Evolutionary conservation across 2,113 vertebrate species (phyloP).

Genomic region (Vulpes ferrilata): DNA sequence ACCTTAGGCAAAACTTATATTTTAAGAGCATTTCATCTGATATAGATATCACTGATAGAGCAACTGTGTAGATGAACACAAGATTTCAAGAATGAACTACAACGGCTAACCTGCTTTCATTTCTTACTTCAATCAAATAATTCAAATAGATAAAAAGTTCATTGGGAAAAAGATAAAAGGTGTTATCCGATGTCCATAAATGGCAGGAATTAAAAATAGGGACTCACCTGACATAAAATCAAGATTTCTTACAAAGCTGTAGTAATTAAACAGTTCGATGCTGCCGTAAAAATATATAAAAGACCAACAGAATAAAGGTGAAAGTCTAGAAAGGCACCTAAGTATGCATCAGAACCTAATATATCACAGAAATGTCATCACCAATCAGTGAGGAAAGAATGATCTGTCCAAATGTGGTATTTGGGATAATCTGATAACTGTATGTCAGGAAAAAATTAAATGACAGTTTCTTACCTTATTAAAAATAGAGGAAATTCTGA

Average conservation of each 20-base stretch:
- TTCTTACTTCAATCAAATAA: not conserved
- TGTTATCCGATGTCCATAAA: not conserved
- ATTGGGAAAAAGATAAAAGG: not conserved
- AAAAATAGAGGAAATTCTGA: not conserved
- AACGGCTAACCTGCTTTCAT: not conserved
- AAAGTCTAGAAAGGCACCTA: not conserved
- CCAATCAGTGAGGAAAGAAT: not conserved
- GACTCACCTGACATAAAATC: not conserved
- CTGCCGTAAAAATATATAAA: not conserved
- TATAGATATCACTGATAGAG: not conserved
- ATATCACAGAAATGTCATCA: not conserved
- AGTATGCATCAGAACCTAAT: not conserved
- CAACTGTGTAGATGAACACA: not conserved
- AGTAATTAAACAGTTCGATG: not conserved
- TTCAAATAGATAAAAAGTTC: not conserved
- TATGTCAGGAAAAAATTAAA: not conserved
- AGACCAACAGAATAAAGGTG: not conserved
- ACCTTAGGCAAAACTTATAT: not conserved
- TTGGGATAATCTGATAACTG: not conserved
- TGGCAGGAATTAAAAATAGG: not conserved
- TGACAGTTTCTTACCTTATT: not conserved
- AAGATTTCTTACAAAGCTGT: not conserved
- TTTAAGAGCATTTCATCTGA: not conserved
- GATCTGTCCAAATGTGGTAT: not conserved
- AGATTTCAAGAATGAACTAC: not conserved